These are phyloP conservation scores for Paedocypris micromegethes DNA, from an alignment of 2,797 vertebrate species.

Conservation along the genomic window DNA sequence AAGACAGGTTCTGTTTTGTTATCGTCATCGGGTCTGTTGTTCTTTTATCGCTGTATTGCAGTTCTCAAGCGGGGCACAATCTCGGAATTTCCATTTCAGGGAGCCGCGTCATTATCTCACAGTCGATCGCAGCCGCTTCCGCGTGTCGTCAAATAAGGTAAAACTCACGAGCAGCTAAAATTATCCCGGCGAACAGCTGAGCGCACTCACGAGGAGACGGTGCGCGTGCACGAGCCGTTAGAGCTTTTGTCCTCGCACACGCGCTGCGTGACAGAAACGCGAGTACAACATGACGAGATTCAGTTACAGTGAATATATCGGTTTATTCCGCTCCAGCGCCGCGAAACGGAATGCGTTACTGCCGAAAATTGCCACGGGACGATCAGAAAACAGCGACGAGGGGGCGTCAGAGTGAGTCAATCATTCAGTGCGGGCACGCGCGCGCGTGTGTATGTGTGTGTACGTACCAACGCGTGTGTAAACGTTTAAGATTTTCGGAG, in stretches of 20 bases:
- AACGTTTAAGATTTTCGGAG: too few species aligned
- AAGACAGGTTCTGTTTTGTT: too few species aligned
- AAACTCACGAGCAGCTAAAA: slow-evolving; percentile 87
- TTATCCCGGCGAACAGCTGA: slow-evolving; percentile 87
- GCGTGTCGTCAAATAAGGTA: slow-evolving; percentile 88
- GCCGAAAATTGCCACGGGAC: slow-evolving; percentile 46
- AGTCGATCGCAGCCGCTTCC: slow-evolving; percentile 22
- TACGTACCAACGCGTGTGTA: not conserved
- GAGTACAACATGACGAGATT: slow-evolving; percentile 79
- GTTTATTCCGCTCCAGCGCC: slow-evolving; percentile 79
- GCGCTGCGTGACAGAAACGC: slow-evolving; percentile 24
- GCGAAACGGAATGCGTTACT: slow-evolving; percentile 41
- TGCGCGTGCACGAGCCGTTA: slow-evolving; percentile 17
- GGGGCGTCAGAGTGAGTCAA: slow-evolving; percentile 64
- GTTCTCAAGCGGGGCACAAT: too few species aligned
- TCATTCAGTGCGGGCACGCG: slow-evolving; percentile 45
- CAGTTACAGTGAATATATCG: slow-evolving; percentile 88
- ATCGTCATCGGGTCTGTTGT: too few species aligned
- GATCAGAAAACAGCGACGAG: slow-evolving; percentile 59
- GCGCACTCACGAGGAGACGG: slow-evolving; percentile 42
- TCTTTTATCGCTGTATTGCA: too few species aligned
- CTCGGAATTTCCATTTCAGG: not conserved
- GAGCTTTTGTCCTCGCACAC: slow-evolving; percentile 17
- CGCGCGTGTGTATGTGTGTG: not conserved
- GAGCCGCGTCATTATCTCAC: not conserved